These are phyloP conservation scores for Acinonyx jubatus DNA, from an alignment of 2,113 vertebrate genomes.

Conservation along the genomic window DNA sequence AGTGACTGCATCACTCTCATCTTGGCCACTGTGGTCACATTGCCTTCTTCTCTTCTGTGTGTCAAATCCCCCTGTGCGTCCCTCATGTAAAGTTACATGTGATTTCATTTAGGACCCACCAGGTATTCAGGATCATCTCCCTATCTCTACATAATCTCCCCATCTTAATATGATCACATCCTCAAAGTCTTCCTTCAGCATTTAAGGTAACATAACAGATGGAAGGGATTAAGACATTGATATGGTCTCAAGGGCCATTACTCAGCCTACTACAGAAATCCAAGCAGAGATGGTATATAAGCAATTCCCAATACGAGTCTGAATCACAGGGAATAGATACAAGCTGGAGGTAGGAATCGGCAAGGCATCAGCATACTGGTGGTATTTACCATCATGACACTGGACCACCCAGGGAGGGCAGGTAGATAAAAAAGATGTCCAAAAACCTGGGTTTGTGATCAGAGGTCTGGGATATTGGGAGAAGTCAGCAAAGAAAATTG, in stretches of 20 bases:
- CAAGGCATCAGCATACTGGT: neutral
- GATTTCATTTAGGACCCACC: neutral
- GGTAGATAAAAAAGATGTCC: neutral
- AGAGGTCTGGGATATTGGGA: neutral
- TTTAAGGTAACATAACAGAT: neutral
- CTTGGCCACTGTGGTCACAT: neutral
- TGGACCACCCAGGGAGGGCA: neutral
- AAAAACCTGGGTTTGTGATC: neutral
- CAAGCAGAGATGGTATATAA: neutral
- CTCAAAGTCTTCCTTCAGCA: neutral
- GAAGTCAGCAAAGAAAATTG: neutral
- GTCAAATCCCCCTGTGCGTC: neutral
- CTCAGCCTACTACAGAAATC: neutral
- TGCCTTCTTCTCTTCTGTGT: neutral
- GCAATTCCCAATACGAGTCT: neutral
- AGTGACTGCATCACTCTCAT: neutral
- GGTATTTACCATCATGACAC: neutral
- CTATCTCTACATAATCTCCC: neutral
- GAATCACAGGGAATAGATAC: neutral
- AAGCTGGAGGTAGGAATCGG: neutral
- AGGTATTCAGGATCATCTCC: neutral
- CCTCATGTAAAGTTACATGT: neutral
- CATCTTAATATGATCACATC: neutral
- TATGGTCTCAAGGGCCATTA: neutral
- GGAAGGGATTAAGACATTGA: neutral